Conservation (phyloP, 2,113 vertebrate genomes). For the Alexandromys fortis region DNA sequence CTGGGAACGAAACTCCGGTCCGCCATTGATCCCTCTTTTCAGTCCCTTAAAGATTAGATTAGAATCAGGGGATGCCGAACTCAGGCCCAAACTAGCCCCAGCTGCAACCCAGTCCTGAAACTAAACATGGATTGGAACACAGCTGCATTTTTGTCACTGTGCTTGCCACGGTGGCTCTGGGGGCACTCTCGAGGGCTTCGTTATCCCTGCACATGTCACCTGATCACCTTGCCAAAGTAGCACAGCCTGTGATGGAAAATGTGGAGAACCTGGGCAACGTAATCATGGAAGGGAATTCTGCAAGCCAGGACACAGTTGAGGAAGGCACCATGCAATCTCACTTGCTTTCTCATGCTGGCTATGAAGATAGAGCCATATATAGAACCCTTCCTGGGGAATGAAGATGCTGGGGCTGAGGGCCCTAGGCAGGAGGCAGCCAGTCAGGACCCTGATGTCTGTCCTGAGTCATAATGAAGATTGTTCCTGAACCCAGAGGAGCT, state of each 20-base stretch:
- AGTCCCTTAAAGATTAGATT: not conserved
- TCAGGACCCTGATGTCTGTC: too few species aligned
- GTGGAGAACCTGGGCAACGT: rapidly evolving
- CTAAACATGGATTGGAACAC: not conserved
- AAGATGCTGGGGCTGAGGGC: not conserved
- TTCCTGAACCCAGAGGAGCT: not conserved
- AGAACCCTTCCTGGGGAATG: not conserved
- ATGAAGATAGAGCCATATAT: too few species aligned
- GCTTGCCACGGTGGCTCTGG: not conserved
- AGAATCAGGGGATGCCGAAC: rapidly evolving
- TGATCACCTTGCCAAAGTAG: not conserved
- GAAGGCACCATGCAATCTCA: rapidly evolving
- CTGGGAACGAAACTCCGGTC: not conserved
- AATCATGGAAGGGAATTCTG: not conserved
- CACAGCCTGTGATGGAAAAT: not conserved
- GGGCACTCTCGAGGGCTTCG: not conserved
- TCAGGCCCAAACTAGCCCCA: not conserved
- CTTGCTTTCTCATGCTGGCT: not conserved
- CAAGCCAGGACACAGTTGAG: not conserved
- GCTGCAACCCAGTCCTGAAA: not conserved
- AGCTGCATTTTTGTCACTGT: not conserved
- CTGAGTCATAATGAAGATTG: not conserved
- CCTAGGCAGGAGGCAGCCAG: not conserved
- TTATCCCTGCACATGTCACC: too few species aligned
- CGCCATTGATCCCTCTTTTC: not conserved